Percentiles rank a stretch among this genome's conserved stretches.
phyloP scores from a whole-genome alignment of 2,113 vertebrate genomes.

The Dicentrarchus labrax region DNA sequence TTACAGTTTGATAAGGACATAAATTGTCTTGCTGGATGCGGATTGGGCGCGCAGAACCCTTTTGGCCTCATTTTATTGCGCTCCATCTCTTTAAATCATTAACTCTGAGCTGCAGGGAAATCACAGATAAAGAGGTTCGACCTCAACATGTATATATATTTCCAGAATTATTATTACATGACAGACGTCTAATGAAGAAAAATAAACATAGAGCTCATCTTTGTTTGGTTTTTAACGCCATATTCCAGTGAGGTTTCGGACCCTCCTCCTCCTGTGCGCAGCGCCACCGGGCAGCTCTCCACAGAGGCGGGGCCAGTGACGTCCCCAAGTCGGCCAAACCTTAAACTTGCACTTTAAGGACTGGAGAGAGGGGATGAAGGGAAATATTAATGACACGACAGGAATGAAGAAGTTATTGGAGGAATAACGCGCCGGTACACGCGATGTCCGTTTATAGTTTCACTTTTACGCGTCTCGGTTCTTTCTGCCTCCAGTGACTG shows the following conservation, averaged over 20 bases:
- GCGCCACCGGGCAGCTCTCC: conserved; percentile 10
- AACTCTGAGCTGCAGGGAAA: neutral
- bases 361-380: conserved; percentile 2
- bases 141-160: too few relatives aligned
- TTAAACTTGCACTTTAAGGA: conserved; percentile 30
- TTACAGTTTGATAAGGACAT: neutral
- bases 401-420: conserved; percentile 19
- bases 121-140: too few relatives aligned
- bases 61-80: conserved; percentile 11
- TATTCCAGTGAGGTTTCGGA: neutral
- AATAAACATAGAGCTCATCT: too few relatives aligned
- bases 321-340: conserved; percentile 50
- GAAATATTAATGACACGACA: neutral
- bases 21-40: neutral
- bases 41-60: neutral
- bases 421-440: conserved; percentile 9
- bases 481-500: neutral
- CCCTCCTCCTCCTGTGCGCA: conserved; percentile 24
- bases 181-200: neutral
- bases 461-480: conserved; percentile 23
- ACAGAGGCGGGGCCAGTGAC: conserved; percentile 67
- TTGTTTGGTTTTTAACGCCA: neutral
- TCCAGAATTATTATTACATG: neutral
- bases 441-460: neutral
- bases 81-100: conserved; percentile 28